A percentile compares a stretch with the other conserved stretches of the same genome.
These are phyloP conservation scores for Meteorus cinctellus DNA, from an alignment of 2,888 invertebrate species.

Conservation along the genomic window DNA sequence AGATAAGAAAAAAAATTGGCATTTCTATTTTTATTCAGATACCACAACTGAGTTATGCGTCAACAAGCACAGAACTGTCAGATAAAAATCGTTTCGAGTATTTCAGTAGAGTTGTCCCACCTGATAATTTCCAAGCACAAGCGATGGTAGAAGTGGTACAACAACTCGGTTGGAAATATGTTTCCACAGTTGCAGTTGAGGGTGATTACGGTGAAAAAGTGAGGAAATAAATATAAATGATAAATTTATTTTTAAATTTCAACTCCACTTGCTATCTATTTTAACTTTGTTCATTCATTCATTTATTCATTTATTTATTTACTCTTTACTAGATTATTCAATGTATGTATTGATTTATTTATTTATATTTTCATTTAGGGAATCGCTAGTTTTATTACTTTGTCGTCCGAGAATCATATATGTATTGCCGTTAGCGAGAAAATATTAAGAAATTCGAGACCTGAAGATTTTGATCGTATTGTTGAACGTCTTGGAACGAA, in stretches of 20 bases:
- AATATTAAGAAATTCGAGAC: constrained; percentile 76
- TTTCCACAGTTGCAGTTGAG: constrained; percentile 84
- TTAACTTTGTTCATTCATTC: neutral
- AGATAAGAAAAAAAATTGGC: too few relatives aligned
- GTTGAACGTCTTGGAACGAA: constrained; percentile 77
- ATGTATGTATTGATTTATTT: neutral
- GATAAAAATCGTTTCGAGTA: constrained; percentile 82
- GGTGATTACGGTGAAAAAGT: constrained; percentile 86
- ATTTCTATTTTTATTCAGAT: constrained; percentile 73
- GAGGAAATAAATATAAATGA: constrained; percentile 55
- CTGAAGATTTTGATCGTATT: constrained; percentile 77
- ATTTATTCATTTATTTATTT: neutral
- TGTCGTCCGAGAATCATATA: constrained; percentile 74
- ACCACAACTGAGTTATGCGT: constrained; percentile 83
- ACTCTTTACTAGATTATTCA: neutral
- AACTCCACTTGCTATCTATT: neutral
- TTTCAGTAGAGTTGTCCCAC: constrained; percentile 82
- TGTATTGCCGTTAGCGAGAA: constrained; percentile 77
- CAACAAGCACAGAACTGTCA: constrained; percentile 81
- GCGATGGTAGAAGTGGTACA: constrained; percentile 81
- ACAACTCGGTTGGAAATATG: constrained; percentile 83
- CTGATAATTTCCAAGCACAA: constrained; percentile 82
- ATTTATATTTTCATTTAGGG: constrained; percentile 68
- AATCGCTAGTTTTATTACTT: constrained; percentile 77
- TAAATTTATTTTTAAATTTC: constrained; percentile 8